Percentiles rank a stretch among this genome's conserved stretches.
Conservation (phyloP, 1,140 invertebrate species). For the Bicyclus anynana region DNA sequence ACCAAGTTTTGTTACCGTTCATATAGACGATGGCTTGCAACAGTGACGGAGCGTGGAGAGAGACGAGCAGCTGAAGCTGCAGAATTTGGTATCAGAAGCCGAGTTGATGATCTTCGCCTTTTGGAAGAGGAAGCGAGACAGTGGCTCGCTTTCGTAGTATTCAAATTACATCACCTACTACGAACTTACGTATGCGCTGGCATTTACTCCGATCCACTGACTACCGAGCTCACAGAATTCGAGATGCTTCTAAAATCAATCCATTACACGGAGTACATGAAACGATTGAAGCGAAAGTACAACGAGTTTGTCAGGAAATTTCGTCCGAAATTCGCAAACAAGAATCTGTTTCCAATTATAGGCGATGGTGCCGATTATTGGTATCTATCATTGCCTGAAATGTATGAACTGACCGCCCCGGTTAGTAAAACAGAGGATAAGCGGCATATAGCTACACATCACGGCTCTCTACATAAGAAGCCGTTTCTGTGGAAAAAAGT, state of each 20-base stretch:
- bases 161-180: slow-evolving; percentile 72
- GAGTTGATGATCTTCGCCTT: slow-evolving; percentile 55
- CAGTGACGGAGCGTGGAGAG: slow-evolving; percentile 57
- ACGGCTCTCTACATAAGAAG: slow-evolving; percentile 48
- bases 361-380: slow-evolving; percentile 68
- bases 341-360: slow-evolving; percentile 64
- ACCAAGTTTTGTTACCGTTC: slow-evolving; percentile 63
- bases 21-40: slow-evolving; percentile 61
- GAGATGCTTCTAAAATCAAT: slow-evolving; percentile 70
- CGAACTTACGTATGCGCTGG: slow-evolving; percentile 62
- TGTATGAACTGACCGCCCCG: slow-evolving; percentile 59
- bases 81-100: slow-evolving; percentile 56
- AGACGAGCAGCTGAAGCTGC: slow-evolving; percentile 53
- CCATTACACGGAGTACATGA: slow-evolving; percentile 70
- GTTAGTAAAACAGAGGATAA: slow-evolving; percentile 32
- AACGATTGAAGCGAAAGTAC: slow-evolving; percentile 62
- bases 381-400: slow-evolving; percentile 67
- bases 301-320: slow-evolving; percentile 59
- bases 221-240: slow-evolving; percentile 60
- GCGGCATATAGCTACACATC: slow-evolving; percentile 48
- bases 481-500: slow-evolving; percentile 63
- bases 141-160: slow-evolving; percentile 70
- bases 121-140: slow-evolving; percentile 65
- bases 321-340: slow-evolving; percentile 55
- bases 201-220: slow-evolving; percentile 59